A percentile compares a stretch with the other conserved stretches of the same genome.
Conservation (phyloP, 1,140 invertebrate species). For the Lucilia cuprina region DNA sequence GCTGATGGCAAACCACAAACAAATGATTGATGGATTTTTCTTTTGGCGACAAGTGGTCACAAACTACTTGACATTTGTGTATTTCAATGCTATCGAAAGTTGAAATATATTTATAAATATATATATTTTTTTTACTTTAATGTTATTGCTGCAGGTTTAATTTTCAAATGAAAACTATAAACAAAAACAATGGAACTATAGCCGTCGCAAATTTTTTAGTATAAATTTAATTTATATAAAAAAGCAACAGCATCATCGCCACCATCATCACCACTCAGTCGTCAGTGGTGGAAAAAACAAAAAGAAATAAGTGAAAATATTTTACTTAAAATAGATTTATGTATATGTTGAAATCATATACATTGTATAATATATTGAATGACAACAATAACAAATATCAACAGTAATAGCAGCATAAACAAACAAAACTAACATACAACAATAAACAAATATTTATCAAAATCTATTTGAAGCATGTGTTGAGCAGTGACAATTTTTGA, state of each 20-base stretch:
- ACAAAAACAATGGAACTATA: background rate
- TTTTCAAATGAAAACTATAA: background rate
- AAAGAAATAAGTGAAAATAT: background rate
- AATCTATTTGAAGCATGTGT: constrained; percentile 1
- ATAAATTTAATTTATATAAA: too few relatives aligned
- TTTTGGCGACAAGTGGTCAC: constrained; percentile 28
- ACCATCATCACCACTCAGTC: too few relatives aligned
- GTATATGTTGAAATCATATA: background rate
- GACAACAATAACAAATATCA: background rate
- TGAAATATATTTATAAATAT: background rate
- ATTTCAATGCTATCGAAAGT: constrained; percentile 10
- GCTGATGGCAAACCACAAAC: constrained; percentile 6
- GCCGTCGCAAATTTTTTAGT: background rate
- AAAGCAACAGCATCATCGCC: too few relatives aligned
- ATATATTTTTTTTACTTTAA: background rate
- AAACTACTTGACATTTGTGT: constrained; percentile 26
- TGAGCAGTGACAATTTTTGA: background rate
- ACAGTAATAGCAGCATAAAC: background rate
- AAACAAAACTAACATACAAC: background rate
- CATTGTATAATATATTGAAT: background rate
- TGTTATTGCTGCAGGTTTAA: background rate
- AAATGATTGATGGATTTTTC: constrained; percentile 23
- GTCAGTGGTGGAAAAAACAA: background rate
- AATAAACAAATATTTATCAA: background rate
- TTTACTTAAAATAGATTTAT: background rate